Evolutionary conservation across 2,113 vertebrate genomes (phyloP).

Genomic region (Pheucticus melanocephalus): DNA sequence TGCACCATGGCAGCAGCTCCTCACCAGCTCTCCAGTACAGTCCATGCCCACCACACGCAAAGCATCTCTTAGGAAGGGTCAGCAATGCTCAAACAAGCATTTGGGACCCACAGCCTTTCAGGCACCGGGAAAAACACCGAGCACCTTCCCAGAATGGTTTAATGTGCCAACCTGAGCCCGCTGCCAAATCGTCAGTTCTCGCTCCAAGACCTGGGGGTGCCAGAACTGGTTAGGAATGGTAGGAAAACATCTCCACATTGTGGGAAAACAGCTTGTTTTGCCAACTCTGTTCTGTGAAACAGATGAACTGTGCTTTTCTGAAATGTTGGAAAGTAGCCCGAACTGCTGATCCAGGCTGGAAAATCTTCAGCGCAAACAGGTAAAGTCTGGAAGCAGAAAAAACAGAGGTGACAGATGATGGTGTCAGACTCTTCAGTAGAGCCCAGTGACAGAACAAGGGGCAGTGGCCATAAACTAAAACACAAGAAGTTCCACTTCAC

Average conservation of each 20-base stretch:
- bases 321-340: background rate
- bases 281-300: background rate
- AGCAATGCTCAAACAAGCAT: background rate
- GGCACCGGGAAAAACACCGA: background rate
- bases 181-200: background rate
- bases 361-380: background rate
- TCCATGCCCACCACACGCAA: background rate
- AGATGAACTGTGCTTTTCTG: background rate
- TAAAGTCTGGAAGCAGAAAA: background rate
- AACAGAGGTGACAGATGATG: background rate
- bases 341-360: background rate
- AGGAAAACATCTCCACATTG: slow-evolving; percentile 8
- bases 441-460: background rate
- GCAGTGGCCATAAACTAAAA: background rate
- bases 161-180: background rate
- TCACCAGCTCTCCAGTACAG: background rate
- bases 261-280: background rate
- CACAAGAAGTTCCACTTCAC: background rate
- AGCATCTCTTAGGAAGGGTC: background rate
- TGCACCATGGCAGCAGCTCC: background rate
- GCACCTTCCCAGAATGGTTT: background rate
- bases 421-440: background rate
- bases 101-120: background rate
- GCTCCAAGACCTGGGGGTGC: background rate
- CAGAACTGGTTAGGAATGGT: background rate